Evolutionary conservation across 2,113 vertebrate species (phyloP).

Genomic region (Columba janthina): DNA sequence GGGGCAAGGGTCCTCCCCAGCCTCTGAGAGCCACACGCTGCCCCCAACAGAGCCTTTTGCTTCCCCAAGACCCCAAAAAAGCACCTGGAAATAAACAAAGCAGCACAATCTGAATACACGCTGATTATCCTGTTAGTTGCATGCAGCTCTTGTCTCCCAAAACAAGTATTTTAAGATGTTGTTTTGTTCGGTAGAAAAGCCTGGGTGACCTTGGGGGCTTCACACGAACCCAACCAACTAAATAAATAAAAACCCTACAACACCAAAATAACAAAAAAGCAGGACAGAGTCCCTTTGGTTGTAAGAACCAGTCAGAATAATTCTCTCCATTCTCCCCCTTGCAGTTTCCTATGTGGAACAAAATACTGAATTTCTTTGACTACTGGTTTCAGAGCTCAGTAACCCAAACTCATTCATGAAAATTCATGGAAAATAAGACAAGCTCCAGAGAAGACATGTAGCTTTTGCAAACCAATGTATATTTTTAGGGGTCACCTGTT

Average conservation of each 20-base stretch:
- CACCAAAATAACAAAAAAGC: not conserved
- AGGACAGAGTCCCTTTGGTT: not conserved
- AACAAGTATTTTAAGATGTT: not conserved
- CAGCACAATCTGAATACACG: not conserved
- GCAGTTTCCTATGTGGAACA: not conserved
- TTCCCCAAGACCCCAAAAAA: not conserved
- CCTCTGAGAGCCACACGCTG: rapidly evolving
- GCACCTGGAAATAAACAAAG: not conserved
- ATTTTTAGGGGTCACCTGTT: not conserved
- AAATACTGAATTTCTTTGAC: not conserved
- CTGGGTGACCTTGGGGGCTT: not conserved
- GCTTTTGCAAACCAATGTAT: not conserved
- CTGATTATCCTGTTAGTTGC: not conserved
- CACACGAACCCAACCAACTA: not conserved
- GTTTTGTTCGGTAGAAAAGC: not conserved
- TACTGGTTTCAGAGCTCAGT: not conserved
- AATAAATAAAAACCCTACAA: too few species aligned
- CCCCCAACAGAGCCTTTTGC: not conserved
- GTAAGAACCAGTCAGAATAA: not conserved
- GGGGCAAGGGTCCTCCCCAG: not conserved
- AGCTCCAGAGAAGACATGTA: not conserved
- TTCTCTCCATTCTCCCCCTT: not conserved
- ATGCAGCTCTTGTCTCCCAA: not conserved
- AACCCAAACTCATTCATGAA: not conserved
- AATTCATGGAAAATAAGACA: not conserved